These are phyloP conservation scores for Phytoseiulus persimilis DNA, from an alignment of 2,888 invertebrate genomes.

Conservation along the genomic window DNA sequence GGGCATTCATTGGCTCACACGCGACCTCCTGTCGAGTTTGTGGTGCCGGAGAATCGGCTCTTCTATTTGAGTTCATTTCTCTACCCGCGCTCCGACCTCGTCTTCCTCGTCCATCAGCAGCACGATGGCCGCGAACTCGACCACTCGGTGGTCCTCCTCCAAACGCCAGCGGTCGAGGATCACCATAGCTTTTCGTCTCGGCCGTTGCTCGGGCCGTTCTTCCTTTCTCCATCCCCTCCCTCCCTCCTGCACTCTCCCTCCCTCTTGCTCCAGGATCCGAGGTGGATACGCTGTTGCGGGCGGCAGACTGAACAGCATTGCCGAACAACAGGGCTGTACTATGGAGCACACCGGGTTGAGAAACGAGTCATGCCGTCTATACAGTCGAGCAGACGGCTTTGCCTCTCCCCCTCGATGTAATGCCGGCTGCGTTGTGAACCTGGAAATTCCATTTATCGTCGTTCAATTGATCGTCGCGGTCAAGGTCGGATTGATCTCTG, in stretches of 20 bases:
- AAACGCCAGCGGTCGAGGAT: slow-evolving; percentile 17
- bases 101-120: background rate
- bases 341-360: background rate
- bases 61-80: background rate
- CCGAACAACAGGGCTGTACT: background rate
- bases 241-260: slow-evolving; percentile 33
- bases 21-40: background rate
- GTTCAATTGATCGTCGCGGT: too few relatives aligned
- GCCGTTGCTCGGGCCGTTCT: slow-evolving; percentile 41
- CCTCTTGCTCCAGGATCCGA: background rate
- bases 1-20: background rate
- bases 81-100: background rate
- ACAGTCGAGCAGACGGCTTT: too few relatives aligned
- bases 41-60: background rate
- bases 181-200: slow-evolving; percentile 40
- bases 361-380: too few relatives aligned
- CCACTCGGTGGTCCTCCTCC: background rate
- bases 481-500: too few relatives aligned
- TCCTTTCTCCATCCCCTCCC: slow-evolving; percentile 40
- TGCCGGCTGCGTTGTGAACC: too few relatives aligned
- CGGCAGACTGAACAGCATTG: background rate
- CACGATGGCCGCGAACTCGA: background rate
- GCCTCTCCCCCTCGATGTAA: too few relatives aligned
- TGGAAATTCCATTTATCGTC: too few relatives aligned
- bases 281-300: background rate